Evolutionary conservation across 2,113 vertebrate species (phyloP).

Genomic region (Carlito syrichta): DNA sequence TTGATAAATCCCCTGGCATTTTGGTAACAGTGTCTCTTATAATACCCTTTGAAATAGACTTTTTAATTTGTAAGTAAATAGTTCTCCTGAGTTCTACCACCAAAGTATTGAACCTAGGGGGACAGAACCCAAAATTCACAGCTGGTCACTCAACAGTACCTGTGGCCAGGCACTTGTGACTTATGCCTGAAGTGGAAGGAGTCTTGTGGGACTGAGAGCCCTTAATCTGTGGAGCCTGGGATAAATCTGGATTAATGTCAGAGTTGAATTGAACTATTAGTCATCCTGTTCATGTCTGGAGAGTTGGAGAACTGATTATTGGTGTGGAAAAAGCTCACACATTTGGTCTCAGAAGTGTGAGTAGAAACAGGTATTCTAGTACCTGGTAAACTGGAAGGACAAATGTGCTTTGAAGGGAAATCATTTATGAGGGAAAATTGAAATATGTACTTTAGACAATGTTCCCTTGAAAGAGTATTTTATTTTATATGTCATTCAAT

Average conservation of each 20-base stretch:
- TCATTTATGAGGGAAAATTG: no score
- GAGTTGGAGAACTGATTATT: neutral
- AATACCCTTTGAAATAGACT: neutral
- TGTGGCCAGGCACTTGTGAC: neutral
- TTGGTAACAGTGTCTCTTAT: neutral
- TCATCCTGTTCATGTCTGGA: neutral
- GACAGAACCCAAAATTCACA: neutral
- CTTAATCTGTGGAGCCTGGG: neutral
- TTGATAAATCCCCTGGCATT: no score
- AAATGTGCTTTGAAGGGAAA: slow-evolving; percentile 52
- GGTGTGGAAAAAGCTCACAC: neutral
- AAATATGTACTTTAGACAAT: slow-evolving; percentile 9
- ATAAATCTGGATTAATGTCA: neutral
- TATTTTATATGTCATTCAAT: slow-evolving; percentile 36
- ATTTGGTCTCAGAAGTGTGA: neutral
- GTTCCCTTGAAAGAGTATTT: slow-evolving; percentile 16
- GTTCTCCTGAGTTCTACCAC: neutral
- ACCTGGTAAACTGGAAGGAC: neutral
- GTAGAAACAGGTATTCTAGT: neutral
- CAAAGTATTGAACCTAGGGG: no score
- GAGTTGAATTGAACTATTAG: neutral
- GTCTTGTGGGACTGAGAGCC: neutral
- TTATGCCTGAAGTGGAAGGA: neutral
- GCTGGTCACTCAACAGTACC: neutral
- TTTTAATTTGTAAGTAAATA: neutral